phyloP scores from a whole-genome alignment of 2,113 vertebrate genomes.

The Nothoprocta perdicaria region DNA sequence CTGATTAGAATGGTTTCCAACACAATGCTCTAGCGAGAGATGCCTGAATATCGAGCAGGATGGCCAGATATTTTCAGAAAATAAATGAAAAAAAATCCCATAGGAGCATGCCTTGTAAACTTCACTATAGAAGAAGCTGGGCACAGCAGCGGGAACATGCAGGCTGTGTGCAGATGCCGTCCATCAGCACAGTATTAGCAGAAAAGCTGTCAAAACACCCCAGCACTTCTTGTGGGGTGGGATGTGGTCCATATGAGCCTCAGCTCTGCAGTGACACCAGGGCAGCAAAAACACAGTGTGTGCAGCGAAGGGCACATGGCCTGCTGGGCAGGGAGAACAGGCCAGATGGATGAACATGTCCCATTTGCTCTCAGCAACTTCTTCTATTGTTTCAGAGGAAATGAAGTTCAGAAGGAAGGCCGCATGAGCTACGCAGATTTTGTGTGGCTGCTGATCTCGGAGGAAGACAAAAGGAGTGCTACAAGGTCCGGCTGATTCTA shows the following conservation, averaged over 20 bases:
- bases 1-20: neutral
- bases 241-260: neutral
- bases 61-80: neutral
- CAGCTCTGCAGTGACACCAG: neutral
- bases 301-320: neutral
- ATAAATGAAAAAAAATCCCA: neutral
- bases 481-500: slow-evolving; percentile 85
- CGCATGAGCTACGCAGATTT: slow-evolving; percentile 99
- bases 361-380: neutral
- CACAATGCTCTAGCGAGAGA: neutral
- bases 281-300: neutral
- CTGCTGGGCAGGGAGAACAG: neutral
- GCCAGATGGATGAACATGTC: neutral
- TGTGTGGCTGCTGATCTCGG: slow-evolving; percentile 97
- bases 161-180: neutral
- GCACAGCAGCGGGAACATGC: neutral
- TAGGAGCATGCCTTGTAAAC: neutral
- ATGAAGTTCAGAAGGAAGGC: slow-evolving; percentile 90
- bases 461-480: slow-evolving; percentile 96
- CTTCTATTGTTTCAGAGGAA: slow-evolving; percentile 81
- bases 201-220: neutral
- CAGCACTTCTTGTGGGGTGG: neutral
- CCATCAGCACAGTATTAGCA: neutral
- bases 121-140: neutral
- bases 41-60: neutral